Conservation (phyloP, 2,888 invertebrate species). For the Noctua pronuba region DNA sequence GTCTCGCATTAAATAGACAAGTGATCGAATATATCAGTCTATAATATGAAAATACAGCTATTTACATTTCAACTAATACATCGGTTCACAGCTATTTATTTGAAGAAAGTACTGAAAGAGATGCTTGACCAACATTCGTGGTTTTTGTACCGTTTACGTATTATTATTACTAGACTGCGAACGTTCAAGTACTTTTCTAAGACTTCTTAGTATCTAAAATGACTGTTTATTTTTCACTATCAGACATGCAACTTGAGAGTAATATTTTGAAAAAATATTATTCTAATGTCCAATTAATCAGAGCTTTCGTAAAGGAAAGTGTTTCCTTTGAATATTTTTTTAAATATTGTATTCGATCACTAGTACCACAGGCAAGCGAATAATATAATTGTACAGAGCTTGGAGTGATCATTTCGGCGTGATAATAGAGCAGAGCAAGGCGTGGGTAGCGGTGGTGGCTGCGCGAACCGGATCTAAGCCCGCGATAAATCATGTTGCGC, state of each 20-base stretch:
- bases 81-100: conserved; percentile 65
- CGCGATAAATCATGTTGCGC: conserved; percentile 85
- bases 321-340: conserved; percentile 23
- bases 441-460: conserved; percentile 82
- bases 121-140: conserved; percentile 73
- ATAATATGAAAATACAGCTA: conserved; percentile 50
- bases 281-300: conserved; percentile 37
- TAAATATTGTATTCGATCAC: conserved; percentile 41
- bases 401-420: conserved; percentile 83
- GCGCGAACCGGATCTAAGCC: conserved; percentile 87
- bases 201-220: conserved; percentile 36
- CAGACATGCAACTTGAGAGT: conserved; percentile 18
- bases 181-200: conserved; percentile 47
- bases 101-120: conserved; percentile 70
- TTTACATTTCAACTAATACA: conserved; percentile 59
- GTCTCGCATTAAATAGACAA: conserved; percentile 34
- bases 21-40: conserved; percentile 33
- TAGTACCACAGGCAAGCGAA: conserved; percentile 73
- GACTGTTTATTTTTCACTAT: conserved; percentile 50
- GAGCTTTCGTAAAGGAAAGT: conserved; percentile 55
- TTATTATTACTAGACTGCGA: conserved; percentile 55
- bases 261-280: conserved; percentile 32
- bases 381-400: conserved; percentile 76
- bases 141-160: conserved; percentile 63
- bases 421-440: conserved; percentile 86